Conservation (phyloP, 2,113 vertebrate species). For the Cochlearius cochlearius region DNA sequence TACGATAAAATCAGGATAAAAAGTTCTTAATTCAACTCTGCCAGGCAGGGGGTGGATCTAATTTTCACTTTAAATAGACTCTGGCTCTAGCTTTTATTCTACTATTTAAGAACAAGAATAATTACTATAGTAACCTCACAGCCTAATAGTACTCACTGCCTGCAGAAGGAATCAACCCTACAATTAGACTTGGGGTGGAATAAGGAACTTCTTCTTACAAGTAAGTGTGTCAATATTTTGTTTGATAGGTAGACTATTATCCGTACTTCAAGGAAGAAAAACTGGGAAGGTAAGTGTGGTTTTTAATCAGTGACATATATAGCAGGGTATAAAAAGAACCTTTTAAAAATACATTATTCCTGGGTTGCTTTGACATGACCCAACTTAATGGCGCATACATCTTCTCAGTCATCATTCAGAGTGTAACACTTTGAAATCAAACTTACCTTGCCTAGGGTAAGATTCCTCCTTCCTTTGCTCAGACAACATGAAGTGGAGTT, state of each 20-base stretch:
- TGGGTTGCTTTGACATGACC: not conserved
- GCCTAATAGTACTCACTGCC: not conserved
- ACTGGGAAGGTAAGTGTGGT: not conserved
- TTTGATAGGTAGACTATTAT: not conserved
- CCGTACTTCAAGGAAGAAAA: not conserved
- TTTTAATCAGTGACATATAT: not conserved
- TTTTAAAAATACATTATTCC: not conserved
- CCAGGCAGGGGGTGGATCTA: constrained; percentile 37
- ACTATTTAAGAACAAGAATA: constrained; percentile 60
- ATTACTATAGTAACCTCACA: constrained; percentile 37
- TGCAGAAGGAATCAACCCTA: not conserved
- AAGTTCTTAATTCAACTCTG: constrained; percentile 52
- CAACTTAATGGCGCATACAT: not conserved
- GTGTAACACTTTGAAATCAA: not conserved
- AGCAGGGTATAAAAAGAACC: not conserved
- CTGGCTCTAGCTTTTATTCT: constrained; percentile 51
- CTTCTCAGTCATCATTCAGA: not conserved
- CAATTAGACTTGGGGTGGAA: constrained; percentile 1
- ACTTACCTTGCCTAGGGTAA: not conserved
- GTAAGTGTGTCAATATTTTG: not conserved
- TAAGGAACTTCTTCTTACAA: not conserved
- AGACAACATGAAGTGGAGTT: not conserved
- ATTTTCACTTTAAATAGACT: constrained; percentile 65
- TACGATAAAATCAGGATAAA: not conserved
- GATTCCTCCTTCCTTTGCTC: not conserved